Base-by-base conservation (phyloP, 1,140 invertebrate genomes). In the Diorhabda carinulata region DNA sequence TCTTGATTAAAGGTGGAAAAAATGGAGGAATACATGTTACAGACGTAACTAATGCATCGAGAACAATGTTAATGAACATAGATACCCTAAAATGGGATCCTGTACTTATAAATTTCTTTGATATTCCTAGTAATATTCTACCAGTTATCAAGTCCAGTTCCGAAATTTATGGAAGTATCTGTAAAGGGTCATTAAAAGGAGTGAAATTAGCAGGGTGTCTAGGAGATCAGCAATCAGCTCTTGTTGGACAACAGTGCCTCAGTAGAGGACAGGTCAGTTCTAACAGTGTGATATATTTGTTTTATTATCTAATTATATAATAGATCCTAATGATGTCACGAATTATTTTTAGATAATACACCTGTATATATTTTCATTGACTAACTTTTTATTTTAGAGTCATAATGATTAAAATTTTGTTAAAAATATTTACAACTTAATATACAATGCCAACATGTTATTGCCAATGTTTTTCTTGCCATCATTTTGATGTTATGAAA, bases 51-150 rank as follows among this genome's bases (percentile, higher is more conserved):
- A 99, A 99, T 85, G 98, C 98, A 10, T 98, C 95, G 43, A 86
- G 98, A 25, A 99, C 97, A 3, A 95, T 99, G 92, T 82, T 99
- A 0, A 97, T 99, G 94, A 97, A 99, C 80, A 92, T 99, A 67
- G 88, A 94, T 76, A 93, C 89, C 3, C 81, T 98, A 5, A 85
- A 94, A 76, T 99, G 97, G 97, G 96, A 98, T 84, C 84, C 90
- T 8, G 82, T 91, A 68, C 82, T 99, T 41, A 89, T 94, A 70
- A 89, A 89, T 68, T 96, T 98, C 78, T 98, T 98, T 81, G 88
- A 89, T 63, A 88, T 98, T 76, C 92, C 94, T 1, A 85, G 84
- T 72, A 83, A 83, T 10, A 90, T 98, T 5, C 83, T 98, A 4
- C 96, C 97, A 0, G 87, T 90, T 77, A 98, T 98, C 70, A 86